Base-by-base conservation (phyloP, 2,113 vertebrate genomes). In the Dromaius novaehollandiae region DNA sequence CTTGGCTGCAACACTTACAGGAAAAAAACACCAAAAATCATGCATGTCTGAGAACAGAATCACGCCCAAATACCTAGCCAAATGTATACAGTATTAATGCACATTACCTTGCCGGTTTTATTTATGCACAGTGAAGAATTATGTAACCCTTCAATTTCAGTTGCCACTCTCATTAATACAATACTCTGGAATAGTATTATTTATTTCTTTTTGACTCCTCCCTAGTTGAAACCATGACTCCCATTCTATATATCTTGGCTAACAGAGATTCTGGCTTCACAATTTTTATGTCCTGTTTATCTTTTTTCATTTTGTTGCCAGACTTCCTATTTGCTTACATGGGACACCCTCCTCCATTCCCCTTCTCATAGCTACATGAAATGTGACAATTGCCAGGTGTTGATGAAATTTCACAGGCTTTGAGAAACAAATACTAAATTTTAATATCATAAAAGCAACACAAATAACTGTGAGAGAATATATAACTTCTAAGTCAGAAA, bases 131-230 rank as follows among this genome's bases (percentile, higher is more conserved):
- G 11, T 22, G n/a, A 95, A 95, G 42, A 86, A 15, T 91, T 97
- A 84, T 46, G 8, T 76, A 95, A 93, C 6, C 20, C 95, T 97
- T 82, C 88, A 6, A 93, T 95, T 97, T 96, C 28, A 84, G 30
- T 90, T 95, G 76, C 77, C 70, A 82, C 48, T 96, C 97, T 89
- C 53, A 86, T 95, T 91, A 93, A 93, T 81, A 44, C 50, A 93
- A 80, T 86, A 93, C 90, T 96, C 75, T 77, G 70, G 32, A 94
- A 56, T 66, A 89, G 7, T 40, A 87, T 82, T 80, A 86, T 89
- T 96, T 97, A 90, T 90, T 95, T 95, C 58, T 56, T 81, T 96
- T 96, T 97, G 82, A 61, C 80, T 91, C 90, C 3, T 30, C 20
- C 30, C 44, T 77, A 87, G 61, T 26, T 87, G 65, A 96, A 97